A percentile compares a stretch with the other conserved stretches of the same genome.
These are phyloP conservation scores for Drosophila neonasuta DNA, from an alignment of 2,888 invertebrate genomes.

Conservation along the genomic window DNA sequence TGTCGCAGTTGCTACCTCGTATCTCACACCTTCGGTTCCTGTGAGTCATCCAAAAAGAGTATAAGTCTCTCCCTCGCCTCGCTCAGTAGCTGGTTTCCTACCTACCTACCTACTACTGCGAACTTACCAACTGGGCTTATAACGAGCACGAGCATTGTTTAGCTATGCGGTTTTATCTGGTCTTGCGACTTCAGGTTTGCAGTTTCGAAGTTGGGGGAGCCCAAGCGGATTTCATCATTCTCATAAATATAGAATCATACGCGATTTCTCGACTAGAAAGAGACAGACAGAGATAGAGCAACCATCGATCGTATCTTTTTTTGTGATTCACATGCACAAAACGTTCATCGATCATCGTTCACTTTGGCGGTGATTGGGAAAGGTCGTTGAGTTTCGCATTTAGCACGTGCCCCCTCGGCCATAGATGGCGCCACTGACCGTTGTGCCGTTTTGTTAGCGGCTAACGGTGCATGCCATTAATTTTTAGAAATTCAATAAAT, in stretches of 20 bases:
- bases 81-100: conserved; percentile 1
- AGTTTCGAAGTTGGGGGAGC: conserved; percentile 51
- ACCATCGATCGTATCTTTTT: conserved; percentile 49
- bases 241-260: conserved; percentile 42
- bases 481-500: conserved; percentile 12
- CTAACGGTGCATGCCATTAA: conserved; percentile 42
- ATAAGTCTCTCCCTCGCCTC: background rate
- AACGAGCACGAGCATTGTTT: background rate
- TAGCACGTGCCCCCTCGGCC: conserved; percentile 31
- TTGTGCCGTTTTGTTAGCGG: conserved; percentile 12
- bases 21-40: conserved; percentile 42
- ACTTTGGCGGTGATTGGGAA: conserved; percentile 36
- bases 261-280: background rate
- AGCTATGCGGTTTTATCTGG: conserved; percentile 46
- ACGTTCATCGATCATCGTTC: conserved; percentile 32
- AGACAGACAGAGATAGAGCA: conserved; percentile 32
- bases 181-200: conserved; percentile 51
- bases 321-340: conserved; percentile 40
- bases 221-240: conserved; percentile 62
- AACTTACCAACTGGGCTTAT: conserved; percentile 16
- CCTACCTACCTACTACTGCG: conserved; percentile 18
- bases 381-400: conserved; percentile 30
- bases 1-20: conserved; percentile 10
- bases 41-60: conserved; percentile 49
- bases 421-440: conserved; percentile 47